A percentile compares a stretch with the other conserved stretches of the same genome.
Evolutionary conservation across 2,113 vertebrate genomes (phyloP).

Genomic region (Maylandia zebra): DNA sequence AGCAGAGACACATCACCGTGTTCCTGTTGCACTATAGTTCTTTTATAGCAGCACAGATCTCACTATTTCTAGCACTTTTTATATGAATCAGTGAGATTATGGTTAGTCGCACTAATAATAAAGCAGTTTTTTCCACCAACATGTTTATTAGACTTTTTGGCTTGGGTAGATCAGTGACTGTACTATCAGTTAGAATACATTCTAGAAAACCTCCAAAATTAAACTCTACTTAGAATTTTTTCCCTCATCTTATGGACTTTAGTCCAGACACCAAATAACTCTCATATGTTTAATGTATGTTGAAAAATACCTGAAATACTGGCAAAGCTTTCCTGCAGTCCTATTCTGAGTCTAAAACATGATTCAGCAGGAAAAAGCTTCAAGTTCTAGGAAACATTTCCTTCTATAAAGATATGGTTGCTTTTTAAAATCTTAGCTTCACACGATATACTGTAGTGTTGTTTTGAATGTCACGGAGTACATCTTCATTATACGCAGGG

Average conservation of each 20-base stretch:
- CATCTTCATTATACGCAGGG: slow-evolving; percentile 17
- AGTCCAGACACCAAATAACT: background rate
- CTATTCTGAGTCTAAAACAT: background rate
- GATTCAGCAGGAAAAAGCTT: background rate
- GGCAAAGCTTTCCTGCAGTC: background rate
- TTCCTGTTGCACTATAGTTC: background rate
- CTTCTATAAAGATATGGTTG: background rate
- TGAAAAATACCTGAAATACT: background rate
- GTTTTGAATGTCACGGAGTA: slow-evolving; percentile 11
- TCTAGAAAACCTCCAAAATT: background rate
- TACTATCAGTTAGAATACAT: background rate
- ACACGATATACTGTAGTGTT: background rate
- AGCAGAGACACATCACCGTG: accelerated
- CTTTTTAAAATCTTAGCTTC: background rate
- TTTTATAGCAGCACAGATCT: background rate
- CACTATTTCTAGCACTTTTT: background rate
- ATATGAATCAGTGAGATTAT: accelerated
- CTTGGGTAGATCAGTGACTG: background rate
- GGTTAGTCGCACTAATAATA: background rate
- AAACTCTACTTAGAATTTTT: background rate
- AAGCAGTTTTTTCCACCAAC: background rate
- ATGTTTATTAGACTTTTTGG: background rate
- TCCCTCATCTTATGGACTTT: background rate
- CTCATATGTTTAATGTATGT: background rate
- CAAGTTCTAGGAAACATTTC: background rate